Conservation (phyloP, 2,888 invertebrate species). For the Sphaerophoria taeniata region DNA sequence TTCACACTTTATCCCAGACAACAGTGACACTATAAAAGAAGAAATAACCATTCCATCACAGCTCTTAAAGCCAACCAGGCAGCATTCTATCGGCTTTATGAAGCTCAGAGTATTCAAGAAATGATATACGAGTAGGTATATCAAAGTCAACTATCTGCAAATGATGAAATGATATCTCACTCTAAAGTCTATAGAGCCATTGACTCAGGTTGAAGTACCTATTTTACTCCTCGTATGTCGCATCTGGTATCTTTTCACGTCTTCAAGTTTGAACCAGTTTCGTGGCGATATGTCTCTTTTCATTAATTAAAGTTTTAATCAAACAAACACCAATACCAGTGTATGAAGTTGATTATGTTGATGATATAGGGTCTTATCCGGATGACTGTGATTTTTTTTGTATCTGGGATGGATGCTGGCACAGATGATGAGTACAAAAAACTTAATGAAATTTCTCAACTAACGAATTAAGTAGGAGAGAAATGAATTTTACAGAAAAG, state of each 20-base stretch:
- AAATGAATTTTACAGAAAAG: constrained; percentile 3
- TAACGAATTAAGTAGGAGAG: constrained; percentile 8
- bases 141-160: constrained; percentile 42
- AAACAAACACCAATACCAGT: constrained; percentile 47
- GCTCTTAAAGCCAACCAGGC: constrained; percentile 1
- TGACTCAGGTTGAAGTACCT: constrained; percentile 28
- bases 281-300: constrained; percentile 35
- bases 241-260: not conserved
- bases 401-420: constrained; percentile 13
- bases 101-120: not conserved
- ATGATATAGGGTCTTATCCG: constrained; percentile 9
- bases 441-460: constrained; percentile 41
- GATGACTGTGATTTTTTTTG: constrained; percentile 21
- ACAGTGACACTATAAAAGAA: constrained; percentile 30
- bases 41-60: not conserved
- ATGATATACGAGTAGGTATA: not conserved
- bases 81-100: not conserved
- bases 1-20: constrained; percentile 16
- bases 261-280: constrained; percentile 57
- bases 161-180: constrained; percentile 62
- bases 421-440: constrained; percentile 12
- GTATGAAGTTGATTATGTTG: constrained; percentile 38
- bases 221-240: no score
- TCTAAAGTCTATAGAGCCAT: constrained; percentile 43
- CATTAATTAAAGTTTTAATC: constrained; percentile 73